Percentiles rank a stretch among this genome's conserved stretches.
These are phyloP conservation scores for Phalloptychus januarius DNA, from an alignment of 2,797 vertebrate genomes.

Conservation along the genomic window DNA sequence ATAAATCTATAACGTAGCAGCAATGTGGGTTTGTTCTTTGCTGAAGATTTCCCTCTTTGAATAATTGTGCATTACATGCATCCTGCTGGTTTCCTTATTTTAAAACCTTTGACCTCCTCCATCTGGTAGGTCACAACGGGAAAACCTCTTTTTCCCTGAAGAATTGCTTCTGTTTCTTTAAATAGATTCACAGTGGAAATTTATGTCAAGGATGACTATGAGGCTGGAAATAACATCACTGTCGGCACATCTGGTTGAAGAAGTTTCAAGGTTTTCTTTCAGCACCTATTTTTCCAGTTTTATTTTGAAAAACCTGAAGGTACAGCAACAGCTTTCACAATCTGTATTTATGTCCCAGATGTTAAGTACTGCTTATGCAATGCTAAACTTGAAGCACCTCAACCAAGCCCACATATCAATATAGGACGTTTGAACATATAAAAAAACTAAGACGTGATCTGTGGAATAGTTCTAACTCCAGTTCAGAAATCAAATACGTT, in stretches of 20 bases:
- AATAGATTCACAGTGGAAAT: slow-evolving; percentile 67
- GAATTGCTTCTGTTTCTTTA: slow-evolving; percentile 55
- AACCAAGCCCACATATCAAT: neutral
- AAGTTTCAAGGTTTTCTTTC: slow-evolving; percentile 16
- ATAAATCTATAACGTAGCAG: neutral
- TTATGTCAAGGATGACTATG: slow-evolving; percentile 18
- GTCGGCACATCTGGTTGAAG: slow-evolving; percentile 57
- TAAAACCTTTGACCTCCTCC: slow-evolving; percentile 43
- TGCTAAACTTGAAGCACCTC: neutral
- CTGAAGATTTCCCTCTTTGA: neutral
- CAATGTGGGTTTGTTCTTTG: neutral
- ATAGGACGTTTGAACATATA: neutral
- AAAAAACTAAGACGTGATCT: neutral
- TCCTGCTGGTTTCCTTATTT: slow-evolving; percentile 16
- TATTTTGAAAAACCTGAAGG: neutral
- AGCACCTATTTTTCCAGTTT: slow-evolving; percentile 1
- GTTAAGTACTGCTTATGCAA: neutral
- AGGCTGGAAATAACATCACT: slow-evolving; percentile 33
- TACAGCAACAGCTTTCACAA: neutral
- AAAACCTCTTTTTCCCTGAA: slow-evolving; percentile 47
- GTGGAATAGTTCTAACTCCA: neutral
- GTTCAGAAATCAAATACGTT: neutral
- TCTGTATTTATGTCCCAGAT: neutral
- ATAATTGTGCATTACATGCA: slow-evolving; percentile 16
- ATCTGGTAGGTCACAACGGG: slow-evolving; percentile 54